Evolutionary conservation across 1,140 invertebrate species (phyloP).

Genomic region (Xylocopa sonorina): DNA sequence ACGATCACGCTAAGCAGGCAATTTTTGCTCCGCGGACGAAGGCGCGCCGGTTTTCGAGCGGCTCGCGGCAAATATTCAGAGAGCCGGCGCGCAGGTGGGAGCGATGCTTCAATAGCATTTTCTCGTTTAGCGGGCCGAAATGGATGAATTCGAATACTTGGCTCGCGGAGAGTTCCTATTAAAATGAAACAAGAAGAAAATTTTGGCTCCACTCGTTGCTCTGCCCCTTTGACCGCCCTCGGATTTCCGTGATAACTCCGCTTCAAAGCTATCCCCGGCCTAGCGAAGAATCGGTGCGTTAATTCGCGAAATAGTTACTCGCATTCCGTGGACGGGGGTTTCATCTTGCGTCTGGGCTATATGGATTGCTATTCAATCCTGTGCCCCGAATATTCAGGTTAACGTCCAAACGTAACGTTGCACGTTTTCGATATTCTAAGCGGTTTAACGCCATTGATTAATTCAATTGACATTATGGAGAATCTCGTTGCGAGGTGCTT

Average conservation of each 20-base stretch:
- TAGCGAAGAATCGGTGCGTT: not conserved
- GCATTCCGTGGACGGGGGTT: not conserved
- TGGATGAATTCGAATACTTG: constrained; percentile 39
- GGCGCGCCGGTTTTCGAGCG: not conserved
- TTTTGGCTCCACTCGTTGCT: not conserved
- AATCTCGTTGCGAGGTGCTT: too few species aligned
- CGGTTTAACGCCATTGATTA: too few species aligned
- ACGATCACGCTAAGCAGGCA: not conserved
- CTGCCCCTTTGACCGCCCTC: not conserved
- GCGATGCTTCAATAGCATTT: constrained; percentile 3
- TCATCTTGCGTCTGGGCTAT: too few species aligned
- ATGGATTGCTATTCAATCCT: too few species aligned
- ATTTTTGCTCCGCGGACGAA: not conserved
- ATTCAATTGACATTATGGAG: too few species aligned
- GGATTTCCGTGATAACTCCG: constrained; percentile 26
- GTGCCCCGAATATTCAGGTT: too few species aligned
- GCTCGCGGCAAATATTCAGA: not conserved
- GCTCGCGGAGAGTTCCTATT: constrained; percentile 1
- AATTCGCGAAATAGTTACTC: constrained; percentile 34
- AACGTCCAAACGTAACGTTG: too few species aligned
- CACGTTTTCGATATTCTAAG: too few species aligned
- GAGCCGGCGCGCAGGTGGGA: not conserved
- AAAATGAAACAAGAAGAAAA: constrained; percentile 42
- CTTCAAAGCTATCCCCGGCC: constrained; percentile 15
- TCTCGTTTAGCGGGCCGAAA: constrained; percentile 9